Base-by-base conservation (phyloP, 2,113 vertebrate genomes). In the Microtus ochrogaster region DNA sequence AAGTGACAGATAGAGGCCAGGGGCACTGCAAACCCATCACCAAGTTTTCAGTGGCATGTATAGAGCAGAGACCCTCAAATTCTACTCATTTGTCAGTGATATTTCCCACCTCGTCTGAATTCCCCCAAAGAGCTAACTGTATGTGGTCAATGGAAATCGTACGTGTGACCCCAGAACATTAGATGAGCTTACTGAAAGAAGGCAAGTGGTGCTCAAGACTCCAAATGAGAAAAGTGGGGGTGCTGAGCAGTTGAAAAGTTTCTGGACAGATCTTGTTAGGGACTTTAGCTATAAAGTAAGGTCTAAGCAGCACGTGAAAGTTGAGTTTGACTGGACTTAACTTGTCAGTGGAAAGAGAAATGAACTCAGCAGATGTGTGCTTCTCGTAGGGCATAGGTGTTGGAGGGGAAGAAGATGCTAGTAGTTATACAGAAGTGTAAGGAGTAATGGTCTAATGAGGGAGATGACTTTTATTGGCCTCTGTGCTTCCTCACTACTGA, bases 1-100 rank as follows among this genome's bases (percentile, higher is more conserved):
- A 96, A 95, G 52, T 96, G 95, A 96, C 88, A 97, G 97, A 96
- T 93, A 97, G 92, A 93, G 81, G 87, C 92, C 81, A 88, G 44
- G 24, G 84, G 76, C 66, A 95, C 55, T 94, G 55, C 91, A 96
- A 94, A 96, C 97, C 93, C 91, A 94, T 96, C 93, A 85, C 95
- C 41, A 36, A 49, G 63, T 91, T 97, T 96, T 97, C 92, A 95
- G 44, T 92, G 68, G 66, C 78, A 87, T 66, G 93, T 89, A 96
- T 95, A 96, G 92, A 97, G 66, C 49, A 97, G 91, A 92, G 86
- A 82, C 44, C 49, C 76, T 93, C 68, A 97, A 91, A 94, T 21
- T 74, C 52, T 91, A 8, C 65, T 94, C n/a, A 91, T 85, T 92
- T 96, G 85, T 94, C 96, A 84, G 78, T 95, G 86, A 94, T 94